Conservation (phyloP, 1,140 invertebrate genomes). For the Archivesica marissinica region DNA sequence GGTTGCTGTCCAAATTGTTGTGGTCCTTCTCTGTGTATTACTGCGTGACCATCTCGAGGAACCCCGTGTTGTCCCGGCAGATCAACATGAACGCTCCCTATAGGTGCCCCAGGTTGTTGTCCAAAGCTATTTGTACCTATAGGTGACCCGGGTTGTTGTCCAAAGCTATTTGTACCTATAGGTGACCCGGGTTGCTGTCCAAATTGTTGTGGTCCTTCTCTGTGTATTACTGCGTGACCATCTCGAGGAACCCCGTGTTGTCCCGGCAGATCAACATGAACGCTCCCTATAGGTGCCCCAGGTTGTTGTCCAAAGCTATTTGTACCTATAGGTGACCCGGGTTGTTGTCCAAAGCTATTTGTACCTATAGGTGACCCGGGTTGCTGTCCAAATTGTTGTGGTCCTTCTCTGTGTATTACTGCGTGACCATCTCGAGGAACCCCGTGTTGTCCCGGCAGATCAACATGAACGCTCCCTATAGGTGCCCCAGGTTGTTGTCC, state of each 20-base stretch:
- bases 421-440: neutral
- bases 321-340: neutral
- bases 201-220: neutral
- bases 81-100: constrained; percentile 7
- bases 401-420: constrained; percentile 8
- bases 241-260: neutral
- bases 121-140: no score
- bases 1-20: neutral
- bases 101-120: neutral
- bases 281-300: neutral
- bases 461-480: neutral
- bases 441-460: neutral
- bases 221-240: neutral
- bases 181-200: neutral
- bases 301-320: no score
- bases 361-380: neutral
- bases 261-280: constrained; percentile 8
- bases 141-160: no score
- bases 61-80: neutral
- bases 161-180: no score
- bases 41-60: neutral
- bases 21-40: neutral
- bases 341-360: no score
- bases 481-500: neutral
- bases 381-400: neutral